phyloP scores from a whole-genome alignment of 2,797 vertebrate species.

The Urophycis tenuis region DNA sequence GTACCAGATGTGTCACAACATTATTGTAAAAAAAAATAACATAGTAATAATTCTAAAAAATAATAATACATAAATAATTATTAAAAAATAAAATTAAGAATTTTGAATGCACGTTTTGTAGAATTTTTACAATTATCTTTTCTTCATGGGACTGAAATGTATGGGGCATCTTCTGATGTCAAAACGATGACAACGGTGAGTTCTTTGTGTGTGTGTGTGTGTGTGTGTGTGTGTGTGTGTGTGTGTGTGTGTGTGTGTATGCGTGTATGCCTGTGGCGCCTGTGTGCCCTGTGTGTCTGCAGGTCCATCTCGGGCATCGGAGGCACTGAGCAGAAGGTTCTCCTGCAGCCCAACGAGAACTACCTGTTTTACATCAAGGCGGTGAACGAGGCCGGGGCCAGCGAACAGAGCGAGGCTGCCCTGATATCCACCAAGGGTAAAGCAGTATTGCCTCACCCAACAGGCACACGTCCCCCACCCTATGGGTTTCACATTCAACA shows the following conservation, averaged over 20 bases:
- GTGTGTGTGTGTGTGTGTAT: background rate
- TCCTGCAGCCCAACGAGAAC: constrained; percentile 86
- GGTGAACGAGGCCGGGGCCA: constrained; percentile 81
- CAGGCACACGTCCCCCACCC: background rate
- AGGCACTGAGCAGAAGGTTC: constrained; percentile 77
- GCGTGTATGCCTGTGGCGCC: background rate
- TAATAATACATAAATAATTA: too few relatives aligned
- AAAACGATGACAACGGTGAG: background rate
- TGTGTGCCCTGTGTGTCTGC: background rate
- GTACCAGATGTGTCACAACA: too few relatives aligned
- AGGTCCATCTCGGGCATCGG: constrained; percentile 87
- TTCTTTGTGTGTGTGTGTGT: constrained; percentile 10
- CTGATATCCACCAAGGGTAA: constrained; percentile 94
- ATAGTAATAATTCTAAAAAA: too few relatives aligned
- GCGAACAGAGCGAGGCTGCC: constrained; percentile 92
- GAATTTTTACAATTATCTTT: background rate
- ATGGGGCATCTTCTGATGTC: background rate
- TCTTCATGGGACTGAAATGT: background rate
- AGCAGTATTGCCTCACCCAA: background rate
- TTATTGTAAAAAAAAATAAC: too few relatives aligned
- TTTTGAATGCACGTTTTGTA: background rate
- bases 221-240: background rate
- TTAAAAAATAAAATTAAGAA: too few relatives aligned
- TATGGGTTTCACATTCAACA: background rate
- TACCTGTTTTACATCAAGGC: constrained; percentile 95